A percentile compares a stretch with the other conserved stretches of the same genome.
Evolutionary conservation across 2,113 vertebrate species (phyloP).

Genomic region (Lethenteron reissneri): DNA sequence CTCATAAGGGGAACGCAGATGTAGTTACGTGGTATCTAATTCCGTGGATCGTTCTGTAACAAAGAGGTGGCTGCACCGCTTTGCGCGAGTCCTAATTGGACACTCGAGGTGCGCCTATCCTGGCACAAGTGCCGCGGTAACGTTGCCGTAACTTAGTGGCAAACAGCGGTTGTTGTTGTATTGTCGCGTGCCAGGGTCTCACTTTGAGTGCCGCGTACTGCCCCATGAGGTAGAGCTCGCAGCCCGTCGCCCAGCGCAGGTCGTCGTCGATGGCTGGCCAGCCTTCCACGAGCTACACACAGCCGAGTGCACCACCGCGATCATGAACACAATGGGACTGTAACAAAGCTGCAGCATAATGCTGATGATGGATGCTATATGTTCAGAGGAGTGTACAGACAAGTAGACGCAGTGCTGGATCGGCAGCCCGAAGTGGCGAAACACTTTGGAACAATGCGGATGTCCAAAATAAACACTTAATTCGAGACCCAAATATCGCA

Average conservation of each 20-base stretch:
- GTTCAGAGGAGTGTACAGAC: neutral
- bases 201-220: constrained; percentile 35
- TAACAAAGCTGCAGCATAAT: neutral
- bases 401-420: neutral
- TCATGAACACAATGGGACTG: no score
- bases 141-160: no score
- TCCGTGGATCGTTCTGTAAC: no score
- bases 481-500: no score
- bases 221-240: constrained; percentile 34
- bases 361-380: neutral
- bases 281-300: constrained; percentile 24
- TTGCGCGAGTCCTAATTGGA: no score
- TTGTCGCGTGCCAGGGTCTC: neutral
- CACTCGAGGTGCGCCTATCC: no score
- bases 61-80: no score
- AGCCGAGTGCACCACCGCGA: no score
- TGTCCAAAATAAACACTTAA: neutral
- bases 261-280: constrained; percentile 28
- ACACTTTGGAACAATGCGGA: neutral
- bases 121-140: no score
- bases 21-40: no score
- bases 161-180: no score
- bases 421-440: constrained; percentile 3
- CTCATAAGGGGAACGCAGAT: no score
- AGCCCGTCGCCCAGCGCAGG: constrained; percentile 24